Conservation (phyloP, 1,140 invertebrate genomes). For the Drosophila malerkotliana region DNA sequence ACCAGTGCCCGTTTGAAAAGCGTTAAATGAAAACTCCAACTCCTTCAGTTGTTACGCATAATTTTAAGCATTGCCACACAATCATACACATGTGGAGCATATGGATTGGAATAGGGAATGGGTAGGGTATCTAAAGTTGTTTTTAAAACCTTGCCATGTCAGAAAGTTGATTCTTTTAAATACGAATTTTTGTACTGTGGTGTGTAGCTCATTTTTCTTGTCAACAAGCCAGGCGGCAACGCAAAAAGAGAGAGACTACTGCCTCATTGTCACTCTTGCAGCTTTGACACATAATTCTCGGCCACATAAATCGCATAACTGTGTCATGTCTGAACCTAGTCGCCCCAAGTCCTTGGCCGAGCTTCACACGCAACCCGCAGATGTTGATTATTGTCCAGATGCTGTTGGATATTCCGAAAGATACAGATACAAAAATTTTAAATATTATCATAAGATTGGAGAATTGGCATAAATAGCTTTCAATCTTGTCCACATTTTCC, state of each 20-base stretch:
- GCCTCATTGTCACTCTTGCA: constrained; percentile 67
- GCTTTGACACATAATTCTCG: constrained; percentile 76
- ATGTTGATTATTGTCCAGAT: constrained; percentile 26
- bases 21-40: constrained; percentile 38
- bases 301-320: constrained; percentile 81
- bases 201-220: constrained; percentile 57
- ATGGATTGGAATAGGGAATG: neutral
- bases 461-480: neutral
- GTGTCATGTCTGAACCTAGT: constrained; percentile 61
- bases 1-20: constrained; percentile 11
- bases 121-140: too few relatives aligned
- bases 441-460: neutral
- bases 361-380: constrained; percentile 51
- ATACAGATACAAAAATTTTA: neutral
- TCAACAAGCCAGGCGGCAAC: constrained; percentile 41
- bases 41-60: constrained; percentile 52
- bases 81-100: neutral
- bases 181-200: constrained; percentile 1
- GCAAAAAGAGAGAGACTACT: constrained; percentile 47
- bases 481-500: neutral
- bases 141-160: neutral
- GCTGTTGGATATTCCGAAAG: constrained; percentile 15
- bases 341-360: constrained; percentile 39
- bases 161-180: neutral
- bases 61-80: constrained; percentile 16